Percentiles rank a stretch among this genome's conserved stretches.
Conservation (phyloP, 2,113 vertebrate genomes). For the Nipponia nippon region DNA sequence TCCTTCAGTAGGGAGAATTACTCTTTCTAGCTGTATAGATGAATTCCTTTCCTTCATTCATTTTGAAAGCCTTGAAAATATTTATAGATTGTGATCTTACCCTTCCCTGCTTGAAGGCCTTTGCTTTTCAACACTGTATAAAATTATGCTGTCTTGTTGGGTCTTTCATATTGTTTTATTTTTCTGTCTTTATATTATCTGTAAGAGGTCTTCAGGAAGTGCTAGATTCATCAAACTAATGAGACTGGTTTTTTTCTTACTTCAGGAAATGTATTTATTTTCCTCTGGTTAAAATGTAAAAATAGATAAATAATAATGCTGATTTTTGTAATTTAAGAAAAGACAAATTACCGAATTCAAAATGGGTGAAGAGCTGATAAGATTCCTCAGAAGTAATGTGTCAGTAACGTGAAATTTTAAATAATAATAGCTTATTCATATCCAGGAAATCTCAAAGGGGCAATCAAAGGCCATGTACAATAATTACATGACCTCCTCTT, state of each 20-base stretch:
- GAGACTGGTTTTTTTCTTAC: background rate
- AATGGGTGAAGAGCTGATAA: background rate
- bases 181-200: background rate
- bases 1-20: background rate
- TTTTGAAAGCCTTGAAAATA: background rate
- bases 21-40: background rate
- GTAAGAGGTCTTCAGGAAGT: background rate
- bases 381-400: background rate
- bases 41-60: background rate
- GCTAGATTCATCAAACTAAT: background rate
- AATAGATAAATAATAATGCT: background rate
- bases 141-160: background rate
- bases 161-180: background rate
- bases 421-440: constrained; percentile 4
- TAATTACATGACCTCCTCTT: background rate
- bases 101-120: background rate
- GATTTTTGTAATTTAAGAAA: background rate
- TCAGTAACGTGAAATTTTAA: background rate
- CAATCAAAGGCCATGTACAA: background rate
- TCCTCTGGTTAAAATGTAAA: background rate
- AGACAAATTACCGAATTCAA: background rate
- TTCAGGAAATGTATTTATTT: background rate
- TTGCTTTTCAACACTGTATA: background rate
- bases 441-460: background rate
- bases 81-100: background rate